Base-by-base conservation (phyloP, 1,140 invertebrate species). In the Sarcophaga peregrina region DNA sequence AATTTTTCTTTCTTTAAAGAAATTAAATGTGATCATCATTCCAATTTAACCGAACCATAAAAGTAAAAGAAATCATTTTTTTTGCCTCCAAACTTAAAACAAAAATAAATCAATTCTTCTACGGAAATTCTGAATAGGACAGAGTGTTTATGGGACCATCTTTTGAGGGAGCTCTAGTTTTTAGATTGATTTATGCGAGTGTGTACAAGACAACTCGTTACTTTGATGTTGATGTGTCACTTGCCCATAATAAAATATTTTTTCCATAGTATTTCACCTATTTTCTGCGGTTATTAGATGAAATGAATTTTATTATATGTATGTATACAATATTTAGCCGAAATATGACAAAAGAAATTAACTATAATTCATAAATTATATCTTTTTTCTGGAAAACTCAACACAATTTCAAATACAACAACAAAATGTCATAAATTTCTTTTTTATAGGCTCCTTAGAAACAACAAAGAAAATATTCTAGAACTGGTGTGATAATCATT, bases 1-100 rank as follows among this genome's bases (percentile, higher is more conserved):
- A 2, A 37, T 2, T 1, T 52, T 52, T 68, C 20, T 68, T 20
- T 68, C 8, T 68, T 68, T 68, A 68, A 58, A 68, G 6, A 68
- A 20, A 68, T 68, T n/a, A 9, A 25, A 25, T 68, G 46, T 72
- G 54, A 48, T 81, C 80, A 81, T 68, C 45, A 81, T 81, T 72
- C 72, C 17, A 68, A 72, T 46, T 47, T 68, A 37, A 81, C 25
- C 13, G 17, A 47, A 37, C 45, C 20, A 81, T 7, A 72, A 37
- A 37, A 37, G 25, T 37, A 37, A 37, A 37, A 37, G 25, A 37
- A 37, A 37, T 37, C 25, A 37, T 37, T 2, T 2, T n/a, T 37
- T 37, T 37, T 37, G 25, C 25, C 25, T 37, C 4, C 25, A 37
- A 37, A 37, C 25, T 37, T 37, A 37, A 37, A 37, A 37, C 4